phyloP scores from a whole-genome alignment of 2,113 vertebrate genomes.

The Oncorhynchus mykiss region DNA sequence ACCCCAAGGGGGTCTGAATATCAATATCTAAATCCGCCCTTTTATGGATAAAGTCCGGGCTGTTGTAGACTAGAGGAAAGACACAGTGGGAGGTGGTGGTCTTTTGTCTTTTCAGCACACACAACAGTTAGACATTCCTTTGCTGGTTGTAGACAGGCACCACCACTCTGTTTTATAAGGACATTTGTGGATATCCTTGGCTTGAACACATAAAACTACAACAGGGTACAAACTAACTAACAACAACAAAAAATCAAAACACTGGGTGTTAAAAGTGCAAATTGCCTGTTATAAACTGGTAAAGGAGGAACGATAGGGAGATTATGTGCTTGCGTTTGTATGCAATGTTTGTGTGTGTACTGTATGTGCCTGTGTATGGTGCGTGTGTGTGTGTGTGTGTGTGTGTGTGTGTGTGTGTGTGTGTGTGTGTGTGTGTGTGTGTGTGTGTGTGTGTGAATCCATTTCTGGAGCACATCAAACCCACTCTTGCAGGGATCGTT shows the following conservation, averaged over 20 bases:
- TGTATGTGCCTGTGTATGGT: conserved; percentile 24
- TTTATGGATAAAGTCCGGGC: not conserved
- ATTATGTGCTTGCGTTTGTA: conserved; percentile 1
- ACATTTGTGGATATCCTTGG: not conserved
- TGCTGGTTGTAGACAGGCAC: conserved; percentile 31
- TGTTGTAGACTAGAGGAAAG: not conserved
- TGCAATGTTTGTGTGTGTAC: conserved; percentile 13
- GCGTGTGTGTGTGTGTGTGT: not conserved
- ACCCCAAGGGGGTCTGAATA: not conserved
- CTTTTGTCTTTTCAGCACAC: conserved; percentile 11
- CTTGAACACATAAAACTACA: conserved; percentile 17
- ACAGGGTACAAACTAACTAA: conserved; percentile 20
- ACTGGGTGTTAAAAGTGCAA: conserved; percentile 62
- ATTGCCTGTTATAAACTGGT: conserved; percentile 32
- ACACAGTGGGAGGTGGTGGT: conserved; percentile 42
- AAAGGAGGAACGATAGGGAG: conserved; percentile 20
- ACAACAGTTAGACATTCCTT: conserved; percentile 66
- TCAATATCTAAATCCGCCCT: not conserved
- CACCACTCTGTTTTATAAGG: conserved; percentile 14
- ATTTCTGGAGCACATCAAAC: conserved; percentile 74
- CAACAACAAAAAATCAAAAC: conserved; percentile 26
- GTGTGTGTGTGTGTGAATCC: conserved; percentile 4
- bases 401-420: conserved; percentile 19
- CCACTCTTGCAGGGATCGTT: conserved; percentile 97
- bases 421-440: not conserved